phyloP scores from a whole-genome alignment of 2,888 invertebrate species.

The Drosophila limbata region DNA sequence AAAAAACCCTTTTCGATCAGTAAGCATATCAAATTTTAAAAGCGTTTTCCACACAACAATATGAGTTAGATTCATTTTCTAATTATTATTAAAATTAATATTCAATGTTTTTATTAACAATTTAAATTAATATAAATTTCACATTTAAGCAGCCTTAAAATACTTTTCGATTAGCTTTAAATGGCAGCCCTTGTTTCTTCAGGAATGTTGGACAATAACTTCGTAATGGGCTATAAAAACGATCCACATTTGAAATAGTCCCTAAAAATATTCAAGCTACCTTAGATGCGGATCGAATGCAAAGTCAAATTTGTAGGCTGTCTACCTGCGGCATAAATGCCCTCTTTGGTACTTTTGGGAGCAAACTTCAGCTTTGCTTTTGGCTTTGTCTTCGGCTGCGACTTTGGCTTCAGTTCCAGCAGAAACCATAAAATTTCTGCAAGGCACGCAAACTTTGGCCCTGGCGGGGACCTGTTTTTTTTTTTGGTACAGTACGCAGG shows the following conservation, averaged over 20 bases:
- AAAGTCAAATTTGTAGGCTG: slow-evolving; percentile 21
- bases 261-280: slow-evolving; percentile 20
- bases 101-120: too few relatives aligned
- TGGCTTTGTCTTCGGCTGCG: slow-evolving; percentile 9
- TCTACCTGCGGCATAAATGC: slow-evolving; percentile 66
- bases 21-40: too few relatives aligned
- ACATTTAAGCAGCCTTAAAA: background rate
- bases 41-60: too few relatives aligned
- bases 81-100: too few relatives aligned
- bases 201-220: slow-evolving; percentile 26
- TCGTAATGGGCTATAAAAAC: slow-evolving; percentile 14
- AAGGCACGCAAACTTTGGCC: slow-evolving; percentile 79
- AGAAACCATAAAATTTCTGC: slow-evolving; percentile 61
- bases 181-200: background rate
- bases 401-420: slow-evolving; percentile 21
- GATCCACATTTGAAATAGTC: slow-evolving; percentile 31
- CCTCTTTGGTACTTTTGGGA: slow-evolving; percentile 41
- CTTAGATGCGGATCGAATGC: slow-evolving; percentile 16
- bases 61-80: too few relatives aligned
- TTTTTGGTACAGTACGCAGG: slow-evolving; percentile 70
- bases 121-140: background rate
- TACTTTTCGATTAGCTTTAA: background rate
- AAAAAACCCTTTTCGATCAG: too few relatives aligned
- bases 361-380: slow-evolving; percentile 16
- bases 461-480: slow-evolving; percentile 65